Evolutionary conservation across 2,113 vertebrate species (phyloP), one percentile per base, ranked within the genome.

Genomic region (Trachemys scripta): DNA sequence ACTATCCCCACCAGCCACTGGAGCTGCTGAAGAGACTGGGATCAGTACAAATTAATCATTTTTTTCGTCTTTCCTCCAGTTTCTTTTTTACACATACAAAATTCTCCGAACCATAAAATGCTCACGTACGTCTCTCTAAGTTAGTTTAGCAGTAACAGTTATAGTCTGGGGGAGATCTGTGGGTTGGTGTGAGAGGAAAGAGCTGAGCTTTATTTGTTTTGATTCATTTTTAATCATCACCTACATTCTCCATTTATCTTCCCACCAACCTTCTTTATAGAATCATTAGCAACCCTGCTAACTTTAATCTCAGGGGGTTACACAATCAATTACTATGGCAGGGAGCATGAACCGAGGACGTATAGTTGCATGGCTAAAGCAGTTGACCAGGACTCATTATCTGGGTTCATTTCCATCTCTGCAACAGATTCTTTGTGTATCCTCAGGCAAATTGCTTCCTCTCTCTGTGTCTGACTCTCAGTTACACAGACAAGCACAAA

Each of bases 21-120:
- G 81, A 88, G 29, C 31, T 85, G 84, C 20, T 90, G 69, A 16
- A 69, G 3, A 1, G 10, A 24, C 84, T 10, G 69, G 3, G 45
- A 29, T 56, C 6, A 6, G 31, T 6, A 42, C 81, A 4, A 38
- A 2, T 50, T 2, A 7, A 81, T 96, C 4, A 2, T 38, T 72
- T 38, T 75, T 75, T 65, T 42, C 42, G 7, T 3, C 65, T 76
- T 76, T 83, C 31, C n/a, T 9, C 6, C 6, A 14, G 0, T 1
- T 31, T 42, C 75, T 29, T 4, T 1, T 1, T 3, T 10, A 51
- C 4, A 3, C 4, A 47, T 29, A n/a, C 22, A 31, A 35, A n/a
- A n/a, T 69, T 31, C 35, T 69, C 65, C 35, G n/a, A 69, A n/a
- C 35, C 31, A n/a, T 69, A 69, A 31, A 31, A n/a, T 69, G 31